phyloP scores from a whole-genome alignment of 2,113 vertebrate genomes.

The Aplodontia rufa region DNA sequence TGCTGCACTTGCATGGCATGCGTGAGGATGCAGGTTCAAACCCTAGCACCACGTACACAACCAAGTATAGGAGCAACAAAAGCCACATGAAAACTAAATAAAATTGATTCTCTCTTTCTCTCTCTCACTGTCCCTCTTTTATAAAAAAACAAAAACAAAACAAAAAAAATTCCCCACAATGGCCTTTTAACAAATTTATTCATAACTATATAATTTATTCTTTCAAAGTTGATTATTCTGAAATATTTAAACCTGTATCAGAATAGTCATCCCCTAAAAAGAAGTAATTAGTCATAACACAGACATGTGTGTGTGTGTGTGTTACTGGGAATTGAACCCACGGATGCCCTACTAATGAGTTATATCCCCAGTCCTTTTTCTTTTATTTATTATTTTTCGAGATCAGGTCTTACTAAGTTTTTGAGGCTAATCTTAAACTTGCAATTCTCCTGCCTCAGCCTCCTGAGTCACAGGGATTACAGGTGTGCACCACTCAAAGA shows the following conservation, averaged over 20 bases:
- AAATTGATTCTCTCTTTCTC: no score
- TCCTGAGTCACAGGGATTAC: background rate
- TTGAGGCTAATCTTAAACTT: background rate
- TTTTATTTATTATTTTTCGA: background rate
- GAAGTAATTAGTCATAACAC: background rate
- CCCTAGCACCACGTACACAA: no score
- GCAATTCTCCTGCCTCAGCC: background rate
- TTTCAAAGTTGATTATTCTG: slow-evolving; percentile 34
- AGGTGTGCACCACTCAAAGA: background rate
- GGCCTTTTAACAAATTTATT: background rate
- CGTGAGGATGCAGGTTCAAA: no score
- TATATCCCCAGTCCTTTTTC: background rate
- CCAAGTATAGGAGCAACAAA: no score
- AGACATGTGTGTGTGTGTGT: no score
- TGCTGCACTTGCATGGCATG: no score
- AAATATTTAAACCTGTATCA: background rate
- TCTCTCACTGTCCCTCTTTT: no score
- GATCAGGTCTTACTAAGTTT: background rate
- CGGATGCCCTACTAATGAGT: background rate
- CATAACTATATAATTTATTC: background rate
- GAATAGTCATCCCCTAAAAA: background rate
- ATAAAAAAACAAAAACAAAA: no score
- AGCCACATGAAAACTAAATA: no score
- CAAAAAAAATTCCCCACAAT: no score
- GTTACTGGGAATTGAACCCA: no score